Conservation (phyloP, 2,113 vertebrate genomes). For the Mirounga angustirostris region DNA sequence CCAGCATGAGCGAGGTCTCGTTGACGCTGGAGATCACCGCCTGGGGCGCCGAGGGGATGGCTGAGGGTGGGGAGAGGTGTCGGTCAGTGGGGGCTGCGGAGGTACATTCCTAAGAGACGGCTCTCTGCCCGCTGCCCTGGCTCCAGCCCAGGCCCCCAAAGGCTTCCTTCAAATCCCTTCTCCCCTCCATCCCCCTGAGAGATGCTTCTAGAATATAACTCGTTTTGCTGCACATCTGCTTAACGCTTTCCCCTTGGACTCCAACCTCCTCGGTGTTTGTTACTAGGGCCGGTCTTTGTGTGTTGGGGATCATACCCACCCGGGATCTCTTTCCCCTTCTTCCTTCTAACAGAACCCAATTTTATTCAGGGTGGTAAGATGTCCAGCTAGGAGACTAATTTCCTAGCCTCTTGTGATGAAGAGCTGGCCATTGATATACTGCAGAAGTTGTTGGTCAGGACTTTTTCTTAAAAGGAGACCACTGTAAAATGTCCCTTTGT, state of each 20-base stretch:
- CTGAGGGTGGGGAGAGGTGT: constrained; percentile 80
- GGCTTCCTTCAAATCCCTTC: not conserved
- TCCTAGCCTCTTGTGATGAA: not conserved
- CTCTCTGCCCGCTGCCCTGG: not conserved
- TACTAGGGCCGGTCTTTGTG: not conserved
- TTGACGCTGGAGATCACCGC: constrained; percentile 96
- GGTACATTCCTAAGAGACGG: not conserved
- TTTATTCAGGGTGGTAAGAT: not conserved
- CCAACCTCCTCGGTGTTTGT: not conserved
- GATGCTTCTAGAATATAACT: constrained; percentile 4
- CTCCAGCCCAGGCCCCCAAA: not conserved
- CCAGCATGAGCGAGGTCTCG: constrained; percentile 95
- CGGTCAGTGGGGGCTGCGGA: not conserved
- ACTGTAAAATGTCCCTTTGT: not conserved
- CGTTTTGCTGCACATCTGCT: no score
- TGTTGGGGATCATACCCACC: not conserved
- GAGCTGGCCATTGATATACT: not conserved
- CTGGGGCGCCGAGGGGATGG: constrained; percentile 94
- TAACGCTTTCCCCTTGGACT: not conserved
- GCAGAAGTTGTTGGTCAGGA: not conserved
- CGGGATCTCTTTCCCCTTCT: not conserved
- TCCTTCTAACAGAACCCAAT: not conserved
- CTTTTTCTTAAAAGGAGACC: not conserved
- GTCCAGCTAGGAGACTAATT: not conserved
- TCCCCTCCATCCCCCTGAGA: not conserved